A percentile compares a stretch with the other conserved stretches of the same genome.
Conservation (phyloP, 2,888 invertebrate species). For the Meloe dianella region DNA sequence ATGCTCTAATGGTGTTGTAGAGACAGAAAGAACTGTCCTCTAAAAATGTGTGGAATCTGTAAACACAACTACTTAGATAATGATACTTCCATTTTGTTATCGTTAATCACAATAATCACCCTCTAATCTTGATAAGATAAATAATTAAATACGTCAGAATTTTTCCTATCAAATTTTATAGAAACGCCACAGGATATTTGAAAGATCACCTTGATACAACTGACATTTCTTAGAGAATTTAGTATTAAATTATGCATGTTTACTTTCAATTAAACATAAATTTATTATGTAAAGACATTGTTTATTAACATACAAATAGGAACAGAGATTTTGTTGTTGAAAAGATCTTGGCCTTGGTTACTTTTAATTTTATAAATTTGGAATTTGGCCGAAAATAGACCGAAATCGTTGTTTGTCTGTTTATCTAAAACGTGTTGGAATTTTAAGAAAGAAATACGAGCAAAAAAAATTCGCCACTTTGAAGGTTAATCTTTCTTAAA, state of each 20-base stretch:
- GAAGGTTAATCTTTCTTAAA: slow-evolving; percentile 8
- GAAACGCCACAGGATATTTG: background rate
- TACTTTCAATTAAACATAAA: slow-evolving; percentile 4
- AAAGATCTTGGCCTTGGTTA: slow-evolving; percentile 4
- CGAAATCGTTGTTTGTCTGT: slow-evolving; percentile 3
- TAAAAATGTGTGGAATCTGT: background rate
- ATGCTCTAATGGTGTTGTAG: background rate
- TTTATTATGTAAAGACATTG: background rate
- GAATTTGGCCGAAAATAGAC: slow-evolving; percentile 2
- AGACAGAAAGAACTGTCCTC: background rate
- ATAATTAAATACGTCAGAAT: background rate
- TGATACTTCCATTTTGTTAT: background rate
- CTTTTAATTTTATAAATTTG: slow-evolving; percentile 4
- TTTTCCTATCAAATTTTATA: background rate
- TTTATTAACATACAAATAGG: background rate
- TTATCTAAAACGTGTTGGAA: slow-evolving; percentile 7
- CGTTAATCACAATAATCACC: slow-evolving; percentile 2
- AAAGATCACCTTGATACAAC: background rate
- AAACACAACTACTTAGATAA: background rate
- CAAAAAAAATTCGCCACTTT: background rate
- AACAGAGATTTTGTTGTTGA: background rate
- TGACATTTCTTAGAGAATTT: background rate
- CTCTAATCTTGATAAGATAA: background rate
- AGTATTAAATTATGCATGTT: background rate
- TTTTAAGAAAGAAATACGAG: background rate